A percentile compares a stretch with the other conserved stretches of the same genome.
Conservation (phyloP, 2,797 vertebrate genomes). For the Brotula barbata region DNA sequence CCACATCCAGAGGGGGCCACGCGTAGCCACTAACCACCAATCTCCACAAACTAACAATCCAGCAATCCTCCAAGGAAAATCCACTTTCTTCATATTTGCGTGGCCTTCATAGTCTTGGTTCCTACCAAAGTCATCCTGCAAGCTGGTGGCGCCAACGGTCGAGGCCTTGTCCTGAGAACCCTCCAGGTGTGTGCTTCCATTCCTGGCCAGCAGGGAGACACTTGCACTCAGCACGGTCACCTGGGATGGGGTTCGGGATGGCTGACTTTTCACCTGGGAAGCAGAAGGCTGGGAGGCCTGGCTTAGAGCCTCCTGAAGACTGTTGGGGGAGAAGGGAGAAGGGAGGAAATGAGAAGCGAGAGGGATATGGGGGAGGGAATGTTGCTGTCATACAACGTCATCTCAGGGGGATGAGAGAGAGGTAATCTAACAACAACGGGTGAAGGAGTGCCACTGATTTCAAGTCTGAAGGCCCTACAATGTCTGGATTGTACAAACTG, state of each 20-base stretch:
- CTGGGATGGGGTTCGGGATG: constrained; percentile 92
- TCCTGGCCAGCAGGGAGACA: constrained; percentile 99
- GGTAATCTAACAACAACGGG: constrained; percentile 1
- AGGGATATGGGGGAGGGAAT: constrained; percentile 27
- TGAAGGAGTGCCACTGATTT: constrained; percentile 9
- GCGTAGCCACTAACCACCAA: neutral
- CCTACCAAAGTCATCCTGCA: constrained; percentile 96
- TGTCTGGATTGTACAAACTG: neutral
- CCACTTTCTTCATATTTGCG: neutral
- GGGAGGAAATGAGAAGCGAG: constrained; percentile 51
- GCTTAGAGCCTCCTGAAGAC: constrained; percentile 97
- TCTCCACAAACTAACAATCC: neutral
- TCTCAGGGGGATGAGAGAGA: constrained; percentile 17
- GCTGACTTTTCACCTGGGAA: constrained; percentile 91
- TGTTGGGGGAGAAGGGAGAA: constrained; percentile 83
- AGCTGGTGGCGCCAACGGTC: constrained; percentile 91
- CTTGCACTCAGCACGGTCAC: constrained; percentile 95
- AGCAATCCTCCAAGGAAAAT: neutral
- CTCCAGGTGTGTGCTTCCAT: constrained; percentile 96
- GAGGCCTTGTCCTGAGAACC: constrained; percentile 94
- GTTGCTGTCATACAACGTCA: constrained; percentile 34
- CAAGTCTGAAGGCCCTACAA: neutral
- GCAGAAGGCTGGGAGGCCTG: constrained; percentile 93
- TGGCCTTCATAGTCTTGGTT: constrained; percentile 4
- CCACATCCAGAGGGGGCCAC: neutral